Base-by-base conservation (phyloP, 1,140 invertebrate genomes). In the Trachelipus rathkii region DNA sequence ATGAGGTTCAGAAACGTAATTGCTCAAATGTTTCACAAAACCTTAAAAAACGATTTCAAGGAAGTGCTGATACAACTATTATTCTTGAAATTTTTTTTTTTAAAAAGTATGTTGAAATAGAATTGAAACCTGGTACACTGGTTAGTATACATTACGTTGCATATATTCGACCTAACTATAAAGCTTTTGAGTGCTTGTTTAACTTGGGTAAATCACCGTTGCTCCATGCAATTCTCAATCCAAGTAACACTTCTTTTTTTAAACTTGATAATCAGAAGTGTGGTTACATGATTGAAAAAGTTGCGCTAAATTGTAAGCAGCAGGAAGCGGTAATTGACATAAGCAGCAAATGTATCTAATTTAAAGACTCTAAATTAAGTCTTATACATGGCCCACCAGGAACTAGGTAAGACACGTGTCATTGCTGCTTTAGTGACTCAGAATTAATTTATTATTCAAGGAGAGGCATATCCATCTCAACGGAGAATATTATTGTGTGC, bases 301-400 rank as follows among this genome's bases (percentile, higher is more conserved):
- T 82, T 4, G 81, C 82, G 21, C 75, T 89, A 2, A 89, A 88
- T 83, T 43, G 80, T 0, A 84, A 84, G 53, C 91, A 91, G 82
- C 77, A 83, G 19, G 83, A 86, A 60, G 87, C 88, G 33, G 87
- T 90, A 0, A 24, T 84, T 1, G 46, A 74, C 23, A 77, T 81
- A 2, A 76, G 74, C 43, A 77, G 70, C 21, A 77, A 74, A 24
- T 80, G 79, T 50, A 71, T 77, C 44, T 75, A 73, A 75, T 70
- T 86, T 85, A 70, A 85, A 88, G 0, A 84, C 86, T 13, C 85
- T 87, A 0, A 88, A 81, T 84, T 92, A 50, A 87, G 88, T 72
- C 82, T 92, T 5, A 86, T 93, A 69, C 89, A 92, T 81, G 92
- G 92, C 8, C 91, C 91, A 2, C 91, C 91, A 44, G 90, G 90